phyloP scores from a whole-genome alignment of 2,888 invertebrate genomes.

The Parnassius mnemosyne region DNA sequence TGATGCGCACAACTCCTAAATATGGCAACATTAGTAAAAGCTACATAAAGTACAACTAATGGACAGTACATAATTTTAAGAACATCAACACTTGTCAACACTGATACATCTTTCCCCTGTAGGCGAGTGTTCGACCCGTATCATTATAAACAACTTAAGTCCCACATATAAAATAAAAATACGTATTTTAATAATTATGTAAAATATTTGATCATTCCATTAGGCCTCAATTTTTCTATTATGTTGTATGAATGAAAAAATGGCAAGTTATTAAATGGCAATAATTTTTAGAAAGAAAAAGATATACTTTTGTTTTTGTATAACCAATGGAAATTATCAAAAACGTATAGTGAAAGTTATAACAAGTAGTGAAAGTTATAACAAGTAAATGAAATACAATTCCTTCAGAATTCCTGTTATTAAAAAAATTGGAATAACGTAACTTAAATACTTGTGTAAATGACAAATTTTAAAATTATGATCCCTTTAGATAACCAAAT shows the following conservation, averaged over 20 bases:
- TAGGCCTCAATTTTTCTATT: neutral
- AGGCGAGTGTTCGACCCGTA: conserved; percentile 14
- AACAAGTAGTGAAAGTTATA: too few species aligned
- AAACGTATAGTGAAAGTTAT: too few species aligned
- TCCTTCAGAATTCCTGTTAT: too few species aligned
- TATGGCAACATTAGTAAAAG: conserved; percentile 41
- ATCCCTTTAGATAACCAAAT: too few species aligned
- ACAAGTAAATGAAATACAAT: too few species aligned
- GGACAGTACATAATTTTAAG: conserved; percentile 15
- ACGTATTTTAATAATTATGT: neutral
- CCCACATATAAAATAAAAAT: neutral
- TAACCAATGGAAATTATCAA: too few species aligned
- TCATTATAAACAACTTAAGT: neutral
- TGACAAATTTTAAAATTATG: too few species aligned
- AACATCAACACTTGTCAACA: conserved; percentile 8
- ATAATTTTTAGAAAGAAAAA: neutral
- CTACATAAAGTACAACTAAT: conserved; percentile 23
- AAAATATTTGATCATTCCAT: neutral
- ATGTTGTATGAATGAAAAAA: neutral
- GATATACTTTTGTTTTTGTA: too few species aligned
- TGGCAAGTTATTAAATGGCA: conserved; percentile 2
- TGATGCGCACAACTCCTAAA: conserved; percentile 21
- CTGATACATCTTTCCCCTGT: conserved; percentile 9
- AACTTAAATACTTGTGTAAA: too few species aligned
- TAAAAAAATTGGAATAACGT: too few species aligned